Conservation (phyloP, 1,140 invertebrate species). For the Lithobius niger region DNA sequence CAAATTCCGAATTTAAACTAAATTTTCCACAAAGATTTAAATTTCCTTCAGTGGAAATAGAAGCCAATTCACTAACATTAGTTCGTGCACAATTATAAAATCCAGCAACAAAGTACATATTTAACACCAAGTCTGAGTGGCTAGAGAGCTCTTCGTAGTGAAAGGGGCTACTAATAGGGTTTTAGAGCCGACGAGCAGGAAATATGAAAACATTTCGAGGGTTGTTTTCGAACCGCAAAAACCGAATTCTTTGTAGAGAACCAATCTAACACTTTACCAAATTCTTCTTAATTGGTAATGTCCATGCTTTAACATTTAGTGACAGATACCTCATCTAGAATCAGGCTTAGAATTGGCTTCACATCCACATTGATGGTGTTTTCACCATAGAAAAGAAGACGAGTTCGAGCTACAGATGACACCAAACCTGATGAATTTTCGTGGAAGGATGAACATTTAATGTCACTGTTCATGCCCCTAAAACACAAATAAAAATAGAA, state of each 20-base stretch:
- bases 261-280: neutral
- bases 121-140: too few species aligned
- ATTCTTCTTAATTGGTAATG: neutral
- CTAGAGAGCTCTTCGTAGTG: too few species aligned
- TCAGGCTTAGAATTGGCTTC: constrained; percentile 33
- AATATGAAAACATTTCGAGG: neutral
- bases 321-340: constrained; percentile 25
- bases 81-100: too few species aligned
- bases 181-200: neutral
- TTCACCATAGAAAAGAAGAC: constrained; percentile 35
- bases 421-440: neutral
- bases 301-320: neutral
- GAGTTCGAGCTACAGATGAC: neutral
- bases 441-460: neutral
- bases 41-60: too few species aligned
- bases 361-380: constrained; percentile 41
- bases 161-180: too few species aligned
- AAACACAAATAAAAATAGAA: neutral
- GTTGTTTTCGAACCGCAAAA: neutral
- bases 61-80: too few species aligned
- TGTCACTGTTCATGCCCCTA: neutral
- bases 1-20: too few species aligned
- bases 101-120: too few species aligned
- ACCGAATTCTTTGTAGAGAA: neutral
- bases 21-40: too few species aligned